Conservation (phyloP, 2,113 vertebrate genomes). For the Pseudonaja textilis region DNA sequence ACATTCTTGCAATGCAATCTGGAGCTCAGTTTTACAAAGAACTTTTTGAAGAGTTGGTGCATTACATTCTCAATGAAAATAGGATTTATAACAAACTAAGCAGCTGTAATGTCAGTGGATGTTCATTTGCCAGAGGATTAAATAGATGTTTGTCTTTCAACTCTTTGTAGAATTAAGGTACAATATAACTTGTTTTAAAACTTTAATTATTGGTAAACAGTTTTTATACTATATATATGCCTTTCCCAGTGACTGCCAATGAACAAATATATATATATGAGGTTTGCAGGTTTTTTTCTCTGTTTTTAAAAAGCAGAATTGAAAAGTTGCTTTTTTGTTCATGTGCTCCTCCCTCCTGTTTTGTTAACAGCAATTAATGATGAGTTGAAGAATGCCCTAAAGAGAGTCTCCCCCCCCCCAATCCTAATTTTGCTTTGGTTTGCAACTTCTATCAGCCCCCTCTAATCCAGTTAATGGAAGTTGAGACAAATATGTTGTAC, state of each 20-base stretch:
- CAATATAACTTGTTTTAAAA: background rate
- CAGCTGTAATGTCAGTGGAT: background rate
- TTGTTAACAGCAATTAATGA: background rate
- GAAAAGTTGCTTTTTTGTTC: background rate
- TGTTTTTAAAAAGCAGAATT: background rate
- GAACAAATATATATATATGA: slow-evolving; percentile 17
- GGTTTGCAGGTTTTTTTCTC: background rate
- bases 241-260: background rate
- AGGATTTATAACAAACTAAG: background rate
- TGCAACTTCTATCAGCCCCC: background rate
- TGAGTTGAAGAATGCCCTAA: background rate
- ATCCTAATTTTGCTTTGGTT: background rate
- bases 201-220: accelerated
- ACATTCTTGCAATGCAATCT: background rate
- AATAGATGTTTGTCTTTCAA: background rate
- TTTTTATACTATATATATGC: slow-evolving; percentile 6
- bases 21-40: background rate
- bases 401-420: background rate
- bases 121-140: background rate
- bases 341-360: background rate
- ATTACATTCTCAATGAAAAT: background rate
- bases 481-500: background rate
- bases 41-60: background rate
- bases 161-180: slow-evolving; percentile 39
- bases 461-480: background rate